These are phyloP conservation scores for Chironomus tentans DNA, from an alignment of 2,888 invertebrate species.

Conservation along the genomic window DNA sequence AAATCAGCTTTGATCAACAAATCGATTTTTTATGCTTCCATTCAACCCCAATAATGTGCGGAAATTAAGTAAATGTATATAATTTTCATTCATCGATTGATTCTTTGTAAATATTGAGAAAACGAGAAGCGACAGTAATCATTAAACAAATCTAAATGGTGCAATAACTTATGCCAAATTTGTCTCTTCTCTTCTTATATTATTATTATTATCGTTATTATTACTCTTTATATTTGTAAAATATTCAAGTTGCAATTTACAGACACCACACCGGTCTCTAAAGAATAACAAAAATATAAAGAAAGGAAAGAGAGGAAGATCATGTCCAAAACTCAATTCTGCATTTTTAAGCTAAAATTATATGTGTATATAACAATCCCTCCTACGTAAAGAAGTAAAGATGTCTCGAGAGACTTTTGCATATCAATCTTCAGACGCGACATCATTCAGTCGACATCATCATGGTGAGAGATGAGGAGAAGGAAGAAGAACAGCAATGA, in stretches of 20 bases:
- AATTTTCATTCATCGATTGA: not conserved
- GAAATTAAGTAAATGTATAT: not conserved
- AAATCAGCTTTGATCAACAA: too few relatives aligned
- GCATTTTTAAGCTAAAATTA: not conserved
- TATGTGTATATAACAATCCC: not conserved
- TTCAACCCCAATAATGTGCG: not conserved
- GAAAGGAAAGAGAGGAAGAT: not conserved
- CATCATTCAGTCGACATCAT: not conserved
- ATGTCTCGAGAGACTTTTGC: slow-evolving; percentile 1
- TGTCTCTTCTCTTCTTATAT: not conserved
- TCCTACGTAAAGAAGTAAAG: not conserved
- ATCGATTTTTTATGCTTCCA: too few relatives aligned
- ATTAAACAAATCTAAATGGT: not conserved
- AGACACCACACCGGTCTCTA: not conserved
- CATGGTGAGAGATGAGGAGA: not conserved
- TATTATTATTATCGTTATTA: not conserved
- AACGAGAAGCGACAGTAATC: not conserved
- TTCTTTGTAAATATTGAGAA: not conserved
- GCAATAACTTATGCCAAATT: slow-evolving; percentile 22
- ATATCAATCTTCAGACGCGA: slow-evolving; percentile 10
- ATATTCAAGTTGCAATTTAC: not conserved
- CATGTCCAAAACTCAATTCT: not conserved
- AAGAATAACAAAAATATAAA: not conserved
- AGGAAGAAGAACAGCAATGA: not conserved
- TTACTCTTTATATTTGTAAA: not conserved